Conservation (phyloP, 2,888 invertebrate species). For the Hirtodrosophila trivittata region DNA sequence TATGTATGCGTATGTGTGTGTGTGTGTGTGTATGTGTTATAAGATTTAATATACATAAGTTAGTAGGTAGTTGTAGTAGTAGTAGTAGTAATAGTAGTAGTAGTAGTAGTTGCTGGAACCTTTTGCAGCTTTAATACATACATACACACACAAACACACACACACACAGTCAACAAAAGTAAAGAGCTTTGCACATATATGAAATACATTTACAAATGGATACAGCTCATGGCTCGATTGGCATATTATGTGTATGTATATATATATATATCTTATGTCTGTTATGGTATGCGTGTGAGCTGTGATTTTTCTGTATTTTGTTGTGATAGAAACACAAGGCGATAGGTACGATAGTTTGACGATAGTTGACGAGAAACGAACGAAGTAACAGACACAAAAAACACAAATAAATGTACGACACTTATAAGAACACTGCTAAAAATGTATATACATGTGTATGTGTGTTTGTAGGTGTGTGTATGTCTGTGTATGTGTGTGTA, state of each 20-base stretch:
- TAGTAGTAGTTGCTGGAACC: slow-evolving; percentile 13
- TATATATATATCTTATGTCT: slow-evolving; percentile 21
- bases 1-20: slow-evolving; percentile 32
- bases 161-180: slow-evolving; percentile 38
- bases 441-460: slow-evolving; percentile 41
- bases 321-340: slow-evolving; percentile 8
- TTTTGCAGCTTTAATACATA: slow-evolving; percentile 28
- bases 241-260: not conserved
- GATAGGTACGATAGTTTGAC: slow-evolving; percentile 12
- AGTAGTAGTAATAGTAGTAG: too few species aligned
- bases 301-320: slow-evolving; percentile 20
- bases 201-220: slow-evolving; percentile 35
- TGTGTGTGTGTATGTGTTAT: slow-evolving; percentile 36
- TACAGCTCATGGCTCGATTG: slow-evolving; percentile 8
- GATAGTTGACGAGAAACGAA: slow-evolving; percentile 2
- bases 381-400: not conserved
- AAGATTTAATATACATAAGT: slow-evolving; percentile 20
- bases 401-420: slow-evolving; percentile 18
- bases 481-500: slow-evolving; percentile 39
- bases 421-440: slow-evolving; percentile 44
- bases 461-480: slow-evolving; percentile 16
- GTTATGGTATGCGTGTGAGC: slow-evolving; percentile 38
- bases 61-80: not conserved
- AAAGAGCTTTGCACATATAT: slow-evolving; percentile 38
- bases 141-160: slow-evolving; percentile 40